Evolutionary conservation across 2,888 invertebrate genomes (phyloP).

Genomic region (Ceramica pisi): DNA sequence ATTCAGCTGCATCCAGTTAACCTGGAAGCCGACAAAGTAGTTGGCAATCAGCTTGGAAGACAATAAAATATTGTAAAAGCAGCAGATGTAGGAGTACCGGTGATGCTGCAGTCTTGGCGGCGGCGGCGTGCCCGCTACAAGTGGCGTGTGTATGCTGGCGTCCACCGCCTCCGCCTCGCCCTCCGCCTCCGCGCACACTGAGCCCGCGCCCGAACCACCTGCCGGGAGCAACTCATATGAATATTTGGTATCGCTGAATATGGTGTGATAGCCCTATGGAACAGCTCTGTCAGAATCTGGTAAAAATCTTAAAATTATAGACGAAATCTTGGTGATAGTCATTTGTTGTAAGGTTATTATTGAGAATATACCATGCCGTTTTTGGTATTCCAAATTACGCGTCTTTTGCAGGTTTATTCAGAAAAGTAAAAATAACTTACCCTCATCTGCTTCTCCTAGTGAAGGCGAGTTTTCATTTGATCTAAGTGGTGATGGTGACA

Average conservation of each 20-base stretch:
- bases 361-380: background rate
- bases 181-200: slow-evolving; percentile 79
- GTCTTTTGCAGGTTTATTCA: too few relatives aligned
- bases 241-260: too few relatives aligned
- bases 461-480: slow-evolving; percentile 86
- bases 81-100: slow-evolving; percentile 70
- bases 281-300: background rate
- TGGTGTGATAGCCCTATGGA: background rate
- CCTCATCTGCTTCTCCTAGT: slow-evolving; percentile 88
- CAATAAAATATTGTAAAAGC: background rate
- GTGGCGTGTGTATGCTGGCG: slow-evolving; percentile 88
- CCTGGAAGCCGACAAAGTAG: too few relatives aligned
- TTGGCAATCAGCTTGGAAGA: background rate
- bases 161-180: slow-evolving; percentile 85
- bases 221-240: background rate
- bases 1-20: too few relatives aligned
- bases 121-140: slow-evolving; percentile 83
- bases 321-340: background rate
- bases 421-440: slow-evolving; percentile 62
- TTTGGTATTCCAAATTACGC: background rate
- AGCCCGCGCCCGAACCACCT: slow-evolving; percentile 79
- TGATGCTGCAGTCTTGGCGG: slow-evolving; percentile 80
- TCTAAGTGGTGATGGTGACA: slow-evolving; percentile 85
- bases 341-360: background rate
- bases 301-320: background rate